Conservation (phyloP, 2,113 vertebrate genomes). For the Nannobrachium achirus region DNA sequence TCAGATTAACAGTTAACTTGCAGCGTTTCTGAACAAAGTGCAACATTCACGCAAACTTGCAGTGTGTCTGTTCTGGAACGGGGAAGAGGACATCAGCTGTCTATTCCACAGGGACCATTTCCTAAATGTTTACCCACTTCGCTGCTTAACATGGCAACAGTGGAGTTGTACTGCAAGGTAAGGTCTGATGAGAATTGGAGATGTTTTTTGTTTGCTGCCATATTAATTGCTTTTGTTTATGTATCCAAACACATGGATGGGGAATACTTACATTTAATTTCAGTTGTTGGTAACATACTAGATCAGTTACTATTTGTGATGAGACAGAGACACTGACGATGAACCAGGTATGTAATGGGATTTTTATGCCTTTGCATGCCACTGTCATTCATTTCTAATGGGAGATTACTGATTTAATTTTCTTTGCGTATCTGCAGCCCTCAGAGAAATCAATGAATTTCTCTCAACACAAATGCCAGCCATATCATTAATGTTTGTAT, state of each 20-base stretch:
- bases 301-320: no score
- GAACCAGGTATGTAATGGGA: no score
- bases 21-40: conserved; percentile 72
- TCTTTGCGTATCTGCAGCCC: not conserved
- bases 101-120: conserved; percentile 3
- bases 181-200: conserved; percentile 4
- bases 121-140: not conserved
- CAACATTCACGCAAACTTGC: conserved; percentile 40
- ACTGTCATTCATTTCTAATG: not conserved
- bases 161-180: conserved; percentile 79
- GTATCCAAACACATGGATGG: no score
- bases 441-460: not conserved
- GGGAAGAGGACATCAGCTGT: conserved; percentile 28
- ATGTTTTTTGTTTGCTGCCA: not conserved
- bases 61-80: conserved; percentile 1
- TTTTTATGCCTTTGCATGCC: no score
- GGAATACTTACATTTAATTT: no score
- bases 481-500: not conserved
- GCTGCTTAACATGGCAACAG: conserved; percentile 61
- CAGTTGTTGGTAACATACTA: no score
- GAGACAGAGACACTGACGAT: no score
- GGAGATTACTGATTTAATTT: not conserved
- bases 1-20: conserved; percentile 82
- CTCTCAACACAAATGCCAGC: not conserved
- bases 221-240: no score